Conservation (phyloP, 2,888 invertebrate genomes). For the Yponomeuta malinellus region DNA sequence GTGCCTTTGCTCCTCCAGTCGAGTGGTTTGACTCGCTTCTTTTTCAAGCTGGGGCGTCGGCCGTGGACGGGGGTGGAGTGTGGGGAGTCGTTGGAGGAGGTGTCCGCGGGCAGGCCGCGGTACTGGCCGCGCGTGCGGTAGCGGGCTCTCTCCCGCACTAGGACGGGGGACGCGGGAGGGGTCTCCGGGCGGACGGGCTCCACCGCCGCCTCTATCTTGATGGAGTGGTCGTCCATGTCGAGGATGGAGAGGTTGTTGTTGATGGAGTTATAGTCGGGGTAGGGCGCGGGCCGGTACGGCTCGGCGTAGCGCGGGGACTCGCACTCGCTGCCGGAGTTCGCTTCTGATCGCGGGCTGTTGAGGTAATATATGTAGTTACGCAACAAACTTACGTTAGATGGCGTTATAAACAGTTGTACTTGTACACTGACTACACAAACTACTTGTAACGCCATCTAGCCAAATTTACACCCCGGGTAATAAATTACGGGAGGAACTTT, state of each 20-base stretch:
- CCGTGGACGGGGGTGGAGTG: slow-evolving; percentile 75
- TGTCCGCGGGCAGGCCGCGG: slow-evolving; percentile 26
- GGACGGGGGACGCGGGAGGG: slow-evolving; percentile 14
- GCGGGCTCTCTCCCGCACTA: slow-evolving; percentile 24
- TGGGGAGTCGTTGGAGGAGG: slow-evolving; percentile 44
- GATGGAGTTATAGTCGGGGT: slow-evolving; percentile 52
- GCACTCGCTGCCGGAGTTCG: slow-evolving; percentile 28
- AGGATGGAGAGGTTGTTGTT: slow-evolving; percentile 66
- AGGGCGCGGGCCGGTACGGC: slow-evolving; percentile 25
- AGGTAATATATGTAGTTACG: slow-evolving; percentile 6
- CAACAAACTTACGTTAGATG: no score
- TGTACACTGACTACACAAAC: no score
- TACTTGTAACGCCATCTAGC: no score
- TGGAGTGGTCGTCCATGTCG: slow-evolving; percentile 68
- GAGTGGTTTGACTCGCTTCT: slow-evolving; percentile 57
- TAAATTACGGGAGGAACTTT: no score
- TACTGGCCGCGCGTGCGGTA: slow-evolving; percentile 21
- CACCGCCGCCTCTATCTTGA: slow-evolving; percentile 53
- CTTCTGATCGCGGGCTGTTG: slow-evolving; percentile 25
- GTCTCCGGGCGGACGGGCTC: slow-evolving; percentile 13
- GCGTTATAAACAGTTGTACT: no score
- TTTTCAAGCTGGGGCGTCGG: slow-evolving; percentile 50
- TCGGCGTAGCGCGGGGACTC: slow-evolving; percentile 23
- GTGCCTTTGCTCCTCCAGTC: slow-evolving; percentile 52
- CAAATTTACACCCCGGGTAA: no score